Evolutionary conservation across 2,113 vertebrate genomes (phyloP).

Genomic region (Aphyosemion australe): DNA sequence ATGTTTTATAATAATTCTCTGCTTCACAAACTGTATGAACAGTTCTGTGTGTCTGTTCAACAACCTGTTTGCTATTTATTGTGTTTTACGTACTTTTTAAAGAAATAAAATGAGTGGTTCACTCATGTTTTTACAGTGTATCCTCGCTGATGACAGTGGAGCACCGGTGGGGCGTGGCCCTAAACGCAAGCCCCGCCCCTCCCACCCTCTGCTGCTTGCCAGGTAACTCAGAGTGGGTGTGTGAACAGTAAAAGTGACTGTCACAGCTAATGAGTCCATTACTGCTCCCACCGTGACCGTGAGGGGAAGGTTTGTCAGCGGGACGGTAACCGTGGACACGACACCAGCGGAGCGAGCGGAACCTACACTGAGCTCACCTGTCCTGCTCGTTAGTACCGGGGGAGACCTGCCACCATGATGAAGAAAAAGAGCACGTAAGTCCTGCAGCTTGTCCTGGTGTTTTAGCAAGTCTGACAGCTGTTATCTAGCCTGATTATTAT

Average conservation of each 20-base stretch:
- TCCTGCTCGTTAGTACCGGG: conserved; percentile 13
- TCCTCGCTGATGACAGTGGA: too few species aligned
- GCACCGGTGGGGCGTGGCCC: background rate
- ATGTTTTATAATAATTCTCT: background rate
- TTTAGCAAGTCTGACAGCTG: too few species aligned
- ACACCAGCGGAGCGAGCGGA: background rate
- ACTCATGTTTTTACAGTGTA: too few species aligned
- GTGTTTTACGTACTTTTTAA: too few species aligned
- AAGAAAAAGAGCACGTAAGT: conserved; percentile 46
- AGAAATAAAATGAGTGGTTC: background rate
- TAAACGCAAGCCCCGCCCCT: background rate
- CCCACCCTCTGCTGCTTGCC: background rate
- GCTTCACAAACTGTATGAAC: too few species aligned
- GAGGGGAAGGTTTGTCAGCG: conserved; percentile 9
- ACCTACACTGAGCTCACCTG: conserved; percentile 12
- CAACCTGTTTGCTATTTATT: background rate
- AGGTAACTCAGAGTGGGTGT: conserved; percentile 29
- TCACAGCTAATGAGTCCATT: background rate
- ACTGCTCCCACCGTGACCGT: background rate
- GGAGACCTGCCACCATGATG: conserved; percentile 68
- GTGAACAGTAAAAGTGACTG: conserved; percentile 3
- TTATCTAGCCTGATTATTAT: too few species aligned
- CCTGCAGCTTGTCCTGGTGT: too few species aligned
- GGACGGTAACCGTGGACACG: conserved; percentile 8
- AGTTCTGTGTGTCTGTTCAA: background rate